Evolutionary conservation across 2,113 vertebrate species (phyloP).

Genomic region (Prinia subflava): DNA sequence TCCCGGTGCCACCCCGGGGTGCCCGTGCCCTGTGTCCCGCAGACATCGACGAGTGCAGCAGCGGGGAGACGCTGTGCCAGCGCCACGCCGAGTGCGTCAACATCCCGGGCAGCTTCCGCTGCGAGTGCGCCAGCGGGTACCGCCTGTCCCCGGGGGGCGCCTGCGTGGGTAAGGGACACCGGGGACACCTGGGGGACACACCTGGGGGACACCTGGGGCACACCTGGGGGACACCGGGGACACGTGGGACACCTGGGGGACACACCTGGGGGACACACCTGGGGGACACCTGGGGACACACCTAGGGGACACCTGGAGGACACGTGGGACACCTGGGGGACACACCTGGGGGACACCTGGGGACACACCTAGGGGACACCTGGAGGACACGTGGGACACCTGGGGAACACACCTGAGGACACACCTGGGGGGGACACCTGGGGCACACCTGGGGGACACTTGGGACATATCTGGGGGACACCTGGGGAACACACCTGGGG

Average conservation of each 20-base stretch:
- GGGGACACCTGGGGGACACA: background rate
- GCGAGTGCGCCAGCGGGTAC: constrained; percentile 86
- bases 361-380: background rate
- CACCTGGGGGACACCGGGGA: background rate
- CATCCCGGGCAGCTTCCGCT: constrained; percentile 89
- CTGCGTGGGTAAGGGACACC: constrained; percentile 81
- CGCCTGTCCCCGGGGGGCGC: constrained; percentile 86
- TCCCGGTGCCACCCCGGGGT: background rate
- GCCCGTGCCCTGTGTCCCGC: background rate
- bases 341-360: no score
- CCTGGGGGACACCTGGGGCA: background rate
- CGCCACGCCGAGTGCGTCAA: constrained; percentile 89
- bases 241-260: no score
- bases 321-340: background rate
- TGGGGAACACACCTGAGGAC: background rate
- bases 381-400: background rate
- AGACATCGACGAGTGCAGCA: constrained; percentile 93
- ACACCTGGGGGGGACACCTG: background rate
- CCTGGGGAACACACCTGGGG: background rate
- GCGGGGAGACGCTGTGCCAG: constrained; percentile 85
- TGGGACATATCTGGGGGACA: background rate
- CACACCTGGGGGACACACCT: background rate
- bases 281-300: background rate
- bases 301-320: background rate
- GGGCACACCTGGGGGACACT: background rate